Conservation (phyloP, 2,113 vertebrate genomes). For the Cyanistes caeruleus region DNA sequence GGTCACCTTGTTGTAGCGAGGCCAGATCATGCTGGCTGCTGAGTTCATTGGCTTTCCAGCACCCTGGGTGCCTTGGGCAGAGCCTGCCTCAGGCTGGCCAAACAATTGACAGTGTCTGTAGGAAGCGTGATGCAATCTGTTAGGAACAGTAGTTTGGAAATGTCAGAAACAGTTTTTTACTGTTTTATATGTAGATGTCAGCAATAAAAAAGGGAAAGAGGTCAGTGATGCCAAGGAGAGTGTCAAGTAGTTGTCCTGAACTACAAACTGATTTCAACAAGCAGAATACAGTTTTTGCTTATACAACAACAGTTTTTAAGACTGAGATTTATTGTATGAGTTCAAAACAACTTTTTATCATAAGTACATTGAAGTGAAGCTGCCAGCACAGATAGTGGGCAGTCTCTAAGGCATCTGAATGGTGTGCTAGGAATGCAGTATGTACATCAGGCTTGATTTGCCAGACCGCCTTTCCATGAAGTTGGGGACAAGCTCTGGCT, state of each 20-base stretch:
- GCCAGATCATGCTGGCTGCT: conserved; percentile 21
- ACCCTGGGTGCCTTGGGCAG: background rate
- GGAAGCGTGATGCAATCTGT: background rate
- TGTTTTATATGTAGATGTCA: background rate
- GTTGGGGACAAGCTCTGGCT: background rate
- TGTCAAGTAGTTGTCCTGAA: background rate
- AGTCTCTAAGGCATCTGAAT: background rate
- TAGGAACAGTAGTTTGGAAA: conserved; percentile 32
- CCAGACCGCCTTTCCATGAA: background rate
- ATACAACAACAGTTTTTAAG: background rate
- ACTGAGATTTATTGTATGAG: background rate
- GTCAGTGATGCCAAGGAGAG: background rate
- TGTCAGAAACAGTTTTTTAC: background rate
- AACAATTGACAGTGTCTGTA: background rate
- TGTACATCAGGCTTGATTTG: background rate
- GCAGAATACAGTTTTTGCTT: background rate
- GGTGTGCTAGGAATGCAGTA: background rate
- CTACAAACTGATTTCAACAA: background rate
- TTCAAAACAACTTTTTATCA: background rate
- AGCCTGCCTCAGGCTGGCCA: background rate
- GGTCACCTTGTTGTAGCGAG: conserved; percentile 39
- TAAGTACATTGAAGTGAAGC: background rate
- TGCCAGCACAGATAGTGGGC: background rate
- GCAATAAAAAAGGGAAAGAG: background rate
- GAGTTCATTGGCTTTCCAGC: conserved; percentile 2